Conservation (phyloP, 2,888 invertebrate genomes). For the Hylaea fasciaria region DNA sequence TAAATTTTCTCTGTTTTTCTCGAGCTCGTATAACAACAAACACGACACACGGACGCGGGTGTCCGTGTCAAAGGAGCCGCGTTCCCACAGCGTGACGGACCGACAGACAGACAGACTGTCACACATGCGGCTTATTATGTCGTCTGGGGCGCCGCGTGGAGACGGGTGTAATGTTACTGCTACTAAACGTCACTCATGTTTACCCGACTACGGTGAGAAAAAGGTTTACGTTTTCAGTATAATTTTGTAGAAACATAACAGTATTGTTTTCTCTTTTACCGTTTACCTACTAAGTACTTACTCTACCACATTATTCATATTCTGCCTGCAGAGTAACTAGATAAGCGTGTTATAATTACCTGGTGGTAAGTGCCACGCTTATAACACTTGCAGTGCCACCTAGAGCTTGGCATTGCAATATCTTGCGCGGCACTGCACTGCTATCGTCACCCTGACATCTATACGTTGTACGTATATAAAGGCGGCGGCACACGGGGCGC, state of each 20-base stretch:
- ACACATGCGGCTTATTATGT: conserved; percentile 57
- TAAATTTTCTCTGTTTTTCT: conserved; percentile 14
- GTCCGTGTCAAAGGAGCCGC: conserved; percentile 43
- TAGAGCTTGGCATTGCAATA: too few species aligned
- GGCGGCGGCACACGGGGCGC: too few species aligned
- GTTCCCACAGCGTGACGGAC: conserved; percentile 36
- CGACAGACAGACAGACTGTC: conserved; percentile 41
- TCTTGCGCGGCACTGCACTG: too few species aligned
- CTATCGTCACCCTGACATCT: too few species aligned
- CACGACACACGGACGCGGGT: conserved; percentile 31
- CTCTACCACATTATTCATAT: too few species aligned
- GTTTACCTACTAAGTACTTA: neutral
- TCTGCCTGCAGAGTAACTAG: too few species aligned
- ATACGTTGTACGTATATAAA: too few species aligned
- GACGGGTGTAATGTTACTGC: conserved; percentile 21
- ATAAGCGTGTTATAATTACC: too few species aligned
- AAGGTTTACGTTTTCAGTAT: too few species aligned
- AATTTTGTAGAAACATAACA: too few species aligned
- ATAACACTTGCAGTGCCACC: too few species aligned
- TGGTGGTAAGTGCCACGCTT: too few species aligned
- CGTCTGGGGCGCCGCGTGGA: conserved; percentile 30
- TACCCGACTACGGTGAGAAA: neutral
- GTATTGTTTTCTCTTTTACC: neutral
- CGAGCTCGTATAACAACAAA: conserved; percentile 30
- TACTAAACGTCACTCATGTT: conserved; percentile 27